A percentile compares a stretch with the other conserved stretches of the same genome.
Evolutionary conservation across 2,797 vertebrate genomes (phyloP).

Genomic region (Sorex maritimensis): DNA sequence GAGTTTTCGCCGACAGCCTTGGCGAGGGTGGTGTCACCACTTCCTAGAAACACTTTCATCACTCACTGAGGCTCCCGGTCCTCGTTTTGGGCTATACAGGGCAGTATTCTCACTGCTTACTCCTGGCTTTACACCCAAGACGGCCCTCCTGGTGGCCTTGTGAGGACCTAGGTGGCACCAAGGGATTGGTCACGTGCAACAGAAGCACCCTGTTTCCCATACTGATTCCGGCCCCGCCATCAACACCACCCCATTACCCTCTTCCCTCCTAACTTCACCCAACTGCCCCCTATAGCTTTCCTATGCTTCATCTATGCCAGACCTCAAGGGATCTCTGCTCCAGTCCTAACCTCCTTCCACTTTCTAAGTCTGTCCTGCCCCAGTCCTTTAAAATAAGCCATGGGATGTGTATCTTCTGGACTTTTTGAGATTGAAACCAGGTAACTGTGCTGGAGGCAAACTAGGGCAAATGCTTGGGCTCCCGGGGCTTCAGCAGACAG

Average conservation of each 20-base stretch:
- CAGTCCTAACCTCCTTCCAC: conserved; percentile 44
- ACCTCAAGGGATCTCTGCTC: conserved; percentile 29
- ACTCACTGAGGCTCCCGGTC: neutral
- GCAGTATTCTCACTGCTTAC: too few relatives aligned
- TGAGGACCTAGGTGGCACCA: too few relatives aligned
- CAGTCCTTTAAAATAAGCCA: conserved; percentile 56
- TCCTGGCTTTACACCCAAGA: too few relatives aligned
- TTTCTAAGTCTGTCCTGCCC: conserved; percentile 12
- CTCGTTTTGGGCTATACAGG: neutral
- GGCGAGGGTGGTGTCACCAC: neutral
- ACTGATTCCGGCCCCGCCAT: too few relatives aligned
- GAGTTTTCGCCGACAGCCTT: neutral
- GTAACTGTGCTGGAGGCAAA: neutral
- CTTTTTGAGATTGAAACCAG: neutral
- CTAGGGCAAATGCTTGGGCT: neutral
- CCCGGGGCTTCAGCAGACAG: neutral
- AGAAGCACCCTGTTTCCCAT: too few relatives aligned
- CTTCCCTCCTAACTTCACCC: neutral
- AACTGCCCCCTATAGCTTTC: neutral
- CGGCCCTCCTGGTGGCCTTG: too few relatives aligned
- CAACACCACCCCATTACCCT: too few relatives aligned
- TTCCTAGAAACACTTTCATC: neutral
- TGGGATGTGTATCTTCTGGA: too few relatives aligned
- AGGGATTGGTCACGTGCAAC: neutral
- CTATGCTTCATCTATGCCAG: neutral